These are phyloP conservation scores for Lepidothrix coronata DNA, from an alignment of 2,113 vertebrate genomes.

Conservation along the genomic window DNA sequence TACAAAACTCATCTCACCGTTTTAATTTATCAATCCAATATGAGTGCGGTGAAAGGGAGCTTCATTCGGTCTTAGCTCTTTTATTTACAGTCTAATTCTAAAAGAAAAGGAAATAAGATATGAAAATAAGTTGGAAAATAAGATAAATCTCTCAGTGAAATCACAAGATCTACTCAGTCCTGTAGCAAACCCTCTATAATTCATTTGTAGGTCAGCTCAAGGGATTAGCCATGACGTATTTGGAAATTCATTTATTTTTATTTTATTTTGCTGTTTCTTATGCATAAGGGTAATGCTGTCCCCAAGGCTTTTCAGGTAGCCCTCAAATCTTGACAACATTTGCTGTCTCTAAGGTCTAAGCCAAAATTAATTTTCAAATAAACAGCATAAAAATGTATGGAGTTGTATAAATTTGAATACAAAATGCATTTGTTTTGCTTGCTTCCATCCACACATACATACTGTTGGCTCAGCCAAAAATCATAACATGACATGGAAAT, in stretches of 20 bases:
- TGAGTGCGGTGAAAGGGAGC: slow-evolving; percentile 80
- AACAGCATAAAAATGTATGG: slow-evolving; percentile 89
- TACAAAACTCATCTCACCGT: slow-evolving; percentile 88
- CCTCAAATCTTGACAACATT: slow-evolving; percentile 89
- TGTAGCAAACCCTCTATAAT: slow-evolving; percentile 84
- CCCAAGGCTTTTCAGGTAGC: slow-evolving; percentile 88
- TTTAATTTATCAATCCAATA: slow-evolving; percentile 96
- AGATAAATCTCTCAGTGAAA: slow-evolving; percentile 91
- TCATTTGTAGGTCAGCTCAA: slow-evolving; percentile 83
- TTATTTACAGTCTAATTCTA: slow-evolving; percentile 98
- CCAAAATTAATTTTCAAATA: slow-evolving; percentile 90
- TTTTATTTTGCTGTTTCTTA: slow-evolving; percentile 90
- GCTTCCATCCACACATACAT: slow-evolving; percentile 76
- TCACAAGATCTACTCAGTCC: slow-evolving; percentile 83
- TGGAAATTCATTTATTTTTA: slow-evolving; percentile 96
- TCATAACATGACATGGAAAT: slow-evolving; percentile 81
- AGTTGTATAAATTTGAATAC: slow-evolving; percentile 89
- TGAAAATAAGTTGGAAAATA: slow-evolving; percentile 96
- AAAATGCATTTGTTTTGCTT: slow-evolving; percentile 86
- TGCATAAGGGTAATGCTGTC: slow-evolving; percentile 91
- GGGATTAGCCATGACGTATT: slow-evolving; percentile 87
- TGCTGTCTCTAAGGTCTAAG: slow-evolving; percentile 85
- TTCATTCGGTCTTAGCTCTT: slow-evolving; percentile 77
- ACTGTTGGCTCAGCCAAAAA: slow-evolving; percentile 83
- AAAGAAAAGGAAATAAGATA: slow-evolving; percentile 96